phyloP scores from a whole-genome alignment of 2,888 invertebrate genomes.

The Orthosia gothica region DNA sequence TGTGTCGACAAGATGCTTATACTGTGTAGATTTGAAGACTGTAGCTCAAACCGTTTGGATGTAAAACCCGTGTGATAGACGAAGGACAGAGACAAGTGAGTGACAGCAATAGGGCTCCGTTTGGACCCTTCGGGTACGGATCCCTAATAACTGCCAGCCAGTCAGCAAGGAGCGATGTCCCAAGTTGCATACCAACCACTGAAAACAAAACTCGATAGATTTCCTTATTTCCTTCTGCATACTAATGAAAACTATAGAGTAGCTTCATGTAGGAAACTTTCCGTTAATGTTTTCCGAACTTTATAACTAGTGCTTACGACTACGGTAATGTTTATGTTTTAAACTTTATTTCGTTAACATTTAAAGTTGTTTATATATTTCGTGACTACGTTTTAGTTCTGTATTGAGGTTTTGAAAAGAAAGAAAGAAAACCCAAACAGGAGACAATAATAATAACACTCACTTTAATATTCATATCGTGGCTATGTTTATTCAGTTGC shows the following conservation, averaged over 20 bases:
- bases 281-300: slow-evolving; percentile 29
- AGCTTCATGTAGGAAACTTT: slow-evolving; percentile 47
- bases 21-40: too few species aligned
- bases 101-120: too few species aligned
- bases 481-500: neutral
- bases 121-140: too few species aligned
- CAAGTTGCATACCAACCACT: neutral
- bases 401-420: slow-evolving; percentile 5
- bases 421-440: too few species aligned
- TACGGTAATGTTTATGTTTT: slow-evolving; percentile 44
- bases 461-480: neutral
- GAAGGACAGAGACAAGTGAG: too few species aligned
- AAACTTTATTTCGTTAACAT: slow-evolving; percentile 40
- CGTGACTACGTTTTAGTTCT: slow-evolving; percentile 20
- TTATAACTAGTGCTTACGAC: slow-evolving; percentile 12
- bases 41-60: too few species aligned
- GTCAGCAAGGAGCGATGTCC: neutral
- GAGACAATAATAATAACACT: too few species aligned
- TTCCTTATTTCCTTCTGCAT: slow-evolving; percentile 15
- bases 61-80: too few species aligned
- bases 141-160: too few species aligned
- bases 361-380: slow-evolving; percentile 30
- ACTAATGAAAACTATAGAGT: slow-evolving; percentile 47
- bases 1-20: too few species aligned
- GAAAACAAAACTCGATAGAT: neutral